Evolutionary conservation across 2,113 vertebrate species (phyloP).

Genomic region (Cebidichthys violaceus): DNA sequence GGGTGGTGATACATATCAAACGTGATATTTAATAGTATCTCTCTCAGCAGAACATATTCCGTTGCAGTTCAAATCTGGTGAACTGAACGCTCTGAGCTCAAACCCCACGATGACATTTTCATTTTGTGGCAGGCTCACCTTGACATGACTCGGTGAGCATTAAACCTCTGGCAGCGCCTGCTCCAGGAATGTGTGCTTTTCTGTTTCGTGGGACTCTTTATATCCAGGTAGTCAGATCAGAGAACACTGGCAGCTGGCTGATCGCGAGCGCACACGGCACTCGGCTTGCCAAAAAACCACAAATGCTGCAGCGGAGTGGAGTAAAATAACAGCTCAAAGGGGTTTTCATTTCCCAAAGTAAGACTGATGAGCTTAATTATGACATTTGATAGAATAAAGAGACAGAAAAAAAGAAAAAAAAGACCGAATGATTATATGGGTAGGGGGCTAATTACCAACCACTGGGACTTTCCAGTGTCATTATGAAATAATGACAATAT

Average conservation of each 20-base stretch:
- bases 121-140: conserved; percentile 42
- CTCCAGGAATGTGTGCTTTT: conserved; percentile 33
- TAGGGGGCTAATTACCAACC: conserved; percentile 69
- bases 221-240: conserved; percentile 50
- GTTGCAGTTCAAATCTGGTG: not conserved
- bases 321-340: conserved; percentile 29
- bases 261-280: not conserved
- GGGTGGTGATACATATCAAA: not conserved
- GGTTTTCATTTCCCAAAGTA: conserved; percentile 62
- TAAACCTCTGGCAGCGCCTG: conserved; percentile 27
- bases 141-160: conserved; percentile 42
- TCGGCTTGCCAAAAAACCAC: conserved; percentile 55
- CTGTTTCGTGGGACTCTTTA: conserved; percentile 36
- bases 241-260: conserved; percentile 29
- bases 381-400: conserved; percentile 51
- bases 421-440: conserved; percentile 48
- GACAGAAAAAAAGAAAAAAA: conserved; percentile 31
- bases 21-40: not conserved
- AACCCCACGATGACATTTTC: conserved; percentile 30
- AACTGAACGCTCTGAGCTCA: conserved; percentile 7
- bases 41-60: not conserved
- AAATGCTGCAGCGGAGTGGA: conserved; percentile 29
- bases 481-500: conserved; percentile 77
- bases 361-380: conserved; percentile 55
- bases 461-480: conserved; percentile 59